Evolutionary conservation across 2,113 vertebrate species (phyloP).

Genomic region (Acrocephalus kingi): DNA sequence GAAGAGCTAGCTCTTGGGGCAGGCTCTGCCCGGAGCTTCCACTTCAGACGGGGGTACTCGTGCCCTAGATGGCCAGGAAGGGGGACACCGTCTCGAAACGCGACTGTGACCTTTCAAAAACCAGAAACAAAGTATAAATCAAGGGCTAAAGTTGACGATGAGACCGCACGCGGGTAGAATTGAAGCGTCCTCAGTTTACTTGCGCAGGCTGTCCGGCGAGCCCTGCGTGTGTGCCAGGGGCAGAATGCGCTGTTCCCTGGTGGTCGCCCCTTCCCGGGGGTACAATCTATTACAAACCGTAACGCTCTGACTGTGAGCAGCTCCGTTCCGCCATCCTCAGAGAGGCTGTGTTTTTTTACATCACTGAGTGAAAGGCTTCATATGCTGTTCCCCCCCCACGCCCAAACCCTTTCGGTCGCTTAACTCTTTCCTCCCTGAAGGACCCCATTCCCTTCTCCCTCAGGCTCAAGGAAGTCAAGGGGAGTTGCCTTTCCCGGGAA

Average conservation of each 20-base stretch:
- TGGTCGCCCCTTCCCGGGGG: constrained; percentile 57
- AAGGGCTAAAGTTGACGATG: not conserved
- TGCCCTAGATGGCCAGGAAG: not conserved
- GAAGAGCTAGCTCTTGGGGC: too few species aligned
- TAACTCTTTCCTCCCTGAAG: constrained; percentile 62
- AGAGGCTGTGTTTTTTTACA: not conserved
- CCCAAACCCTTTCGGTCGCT: not conserved
- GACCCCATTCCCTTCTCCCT: not conserved
- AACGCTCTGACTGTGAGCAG: not conserved
- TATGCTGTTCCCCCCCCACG: not conserved
- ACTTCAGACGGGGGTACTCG: not conserved
- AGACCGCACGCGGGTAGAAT: too few species aligned
- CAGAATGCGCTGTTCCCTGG: not conserved
- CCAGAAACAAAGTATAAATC: not conserved
- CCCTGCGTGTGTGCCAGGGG: not conserved
- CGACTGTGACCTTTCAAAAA: not conserved
- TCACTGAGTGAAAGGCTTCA: constrained; percentile 67
- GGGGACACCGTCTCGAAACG: not conserved
- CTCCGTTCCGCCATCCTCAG: not conserved
- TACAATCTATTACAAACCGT: constrained; percentile 27
- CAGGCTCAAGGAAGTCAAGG: not conserved
- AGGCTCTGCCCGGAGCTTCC: not conserved
- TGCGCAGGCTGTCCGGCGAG: not conserved
- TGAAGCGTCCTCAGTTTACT: not conserved
- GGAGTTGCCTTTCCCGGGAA: not conserved